These are phyloP conservation scores for Sus cebifrons DNA, from an alignment of 2,797 vertebrate species.

Conservation along the genomic window DNA sequence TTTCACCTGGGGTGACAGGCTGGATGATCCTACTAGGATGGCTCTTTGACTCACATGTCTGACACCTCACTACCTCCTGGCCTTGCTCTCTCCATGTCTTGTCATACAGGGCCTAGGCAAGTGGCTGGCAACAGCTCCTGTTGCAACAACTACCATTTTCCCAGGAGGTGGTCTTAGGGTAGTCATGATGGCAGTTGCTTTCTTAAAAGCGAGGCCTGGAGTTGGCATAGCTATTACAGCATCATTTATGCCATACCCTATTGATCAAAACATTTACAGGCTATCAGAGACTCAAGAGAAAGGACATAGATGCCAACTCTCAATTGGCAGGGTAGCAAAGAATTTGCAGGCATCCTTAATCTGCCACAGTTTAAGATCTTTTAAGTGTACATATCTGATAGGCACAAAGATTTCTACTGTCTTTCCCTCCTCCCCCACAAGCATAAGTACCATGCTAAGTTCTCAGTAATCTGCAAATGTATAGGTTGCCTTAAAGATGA, in stretches of 20 bases:
- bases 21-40: not conserved
- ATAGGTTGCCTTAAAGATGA: not conserved
- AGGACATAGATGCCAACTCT: not conserved
- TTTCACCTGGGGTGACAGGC: not conserved
- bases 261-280: not conserved
- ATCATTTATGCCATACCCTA: not conserved
- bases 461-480: not conserved
- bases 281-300: not conserved
- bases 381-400: not conserved
- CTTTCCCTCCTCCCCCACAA: not conserved
- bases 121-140: not conserved
- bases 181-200: not conserved
- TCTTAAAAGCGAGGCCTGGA: not conserved
- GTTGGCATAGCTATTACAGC: not conserved
- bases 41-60: not conserved
- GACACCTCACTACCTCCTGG: accelerated
- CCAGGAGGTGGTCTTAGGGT: not conserved
- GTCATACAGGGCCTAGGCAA: not conserved
- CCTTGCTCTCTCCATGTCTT: not conserved
- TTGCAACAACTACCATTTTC: not conserved
- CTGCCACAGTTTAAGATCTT: not conserved
- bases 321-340: not conserved
- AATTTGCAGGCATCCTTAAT: not conserved
- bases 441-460: not conserved
- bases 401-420: not conserved